phyloP scores from a whole-genome alignment of 92 coral and sea anemone genomes.

The Virgularia gustaviana region DNA sequence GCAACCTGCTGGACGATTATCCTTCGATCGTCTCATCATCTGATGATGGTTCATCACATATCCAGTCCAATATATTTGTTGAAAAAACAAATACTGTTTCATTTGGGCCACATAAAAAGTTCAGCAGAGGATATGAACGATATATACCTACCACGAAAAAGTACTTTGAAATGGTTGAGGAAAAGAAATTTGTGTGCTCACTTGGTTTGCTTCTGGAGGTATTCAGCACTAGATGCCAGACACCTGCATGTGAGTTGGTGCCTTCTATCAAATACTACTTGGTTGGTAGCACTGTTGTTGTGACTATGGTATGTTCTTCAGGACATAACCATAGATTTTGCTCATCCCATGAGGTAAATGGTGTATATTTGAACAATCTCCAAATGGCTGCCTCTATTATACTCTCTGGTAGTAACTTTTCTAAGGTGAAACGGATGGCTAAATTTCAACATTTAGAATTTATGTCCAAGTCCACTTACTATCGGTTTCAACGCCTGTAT shows the following conservation, averaged over 20 bases:
- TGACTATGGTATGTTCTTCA: background rate
- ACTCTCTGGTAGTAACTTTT: conserved; percentile 29
- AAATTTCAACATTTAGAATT: conserved; percentile 14
- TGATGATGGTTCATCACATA: too few species aligned
- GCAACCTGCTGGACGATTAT: too few species aligned
- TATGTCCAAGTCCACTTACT: conserved; percentile 29
- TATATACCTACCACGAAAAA: background rate
- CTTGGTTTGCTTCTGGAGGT: conserved; percentile 11
- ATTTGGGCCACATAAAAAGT: background rate
- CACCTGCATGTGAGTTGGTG: conserved; percentile 14
- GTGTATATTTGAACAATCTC: conserved; percentile 33
- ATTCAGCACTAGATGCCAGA: conserved; percentile 14
- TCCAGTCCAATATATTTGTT: too few species aligned
- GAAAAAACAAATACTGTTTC: too few species aligned
- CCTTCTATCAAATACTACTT: conserved; percentile 25
- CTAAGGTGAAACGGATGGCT: conserved; percentile 26
- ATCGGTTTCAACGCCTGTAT: conserved; percentile 29
- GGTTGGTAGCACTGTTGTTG: conserved; percentile 32
- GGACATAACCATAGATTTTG: conserved; percentile 18
- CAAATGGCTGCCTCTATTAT: conserved; percentile 29
- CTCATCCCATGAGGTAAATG: conserved; percentile 36
- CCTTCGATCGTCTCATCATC: too few species aligned
- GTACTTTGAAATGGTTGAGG: background rate
- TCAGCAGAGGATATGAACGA: background rate
- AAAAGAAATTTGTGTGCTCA: conserved; percentile 6